phyloP scores from a whole-genome alignment of 2,113 vertebrate genomes.

The Typhlomys cinereus region DNA sequence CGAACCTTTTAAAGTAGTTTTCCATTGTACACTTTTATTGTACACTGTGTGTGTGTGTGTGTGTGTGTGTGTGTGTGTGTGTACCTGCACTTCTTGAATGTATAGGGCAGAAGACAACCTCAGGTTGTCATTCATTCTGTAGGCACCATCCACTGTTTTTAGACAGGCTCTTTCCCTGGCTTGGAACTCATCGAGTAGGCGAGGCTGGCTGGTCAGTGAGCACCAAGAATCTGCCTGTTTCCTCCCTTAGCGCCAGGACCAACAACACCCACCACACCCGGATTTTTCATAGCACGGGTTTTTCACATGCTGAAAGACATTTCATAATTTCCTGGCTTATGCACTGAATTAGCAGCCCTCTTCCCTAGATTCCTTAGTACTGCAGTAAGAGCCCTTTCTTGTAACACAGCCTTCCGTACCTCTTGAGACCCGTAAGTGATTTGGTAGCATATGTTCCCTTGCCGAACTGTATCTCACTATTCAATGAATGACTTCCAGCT shows the following conservation, averaged over 20 bases:
- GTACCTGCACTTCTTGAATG: neutral
- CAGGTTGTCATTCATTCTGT: neutral
- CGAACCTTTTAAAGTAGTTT: slow-evolving; percentile 82
- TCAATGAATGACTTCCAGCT: slow-evolving; percentile 91
- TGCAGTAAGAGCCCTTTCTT: slow-evolving; percentile 91
- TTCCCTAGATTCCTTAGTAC: slow-evolving; percentile 91
- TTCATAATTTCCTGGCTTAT: slow-evolving; percentile 89
- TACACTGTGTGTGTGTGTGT: neutral
- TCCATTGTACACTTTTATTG: too few relatives aligned
- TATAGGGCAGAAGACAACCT: neutral
- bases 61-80: neutral
- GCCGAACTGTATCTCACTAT: slow-evolving; percentile 92
- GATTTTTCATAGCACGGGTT: slow-evolving; percentile 87
- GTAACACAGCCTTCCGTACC: slow-evolving; percentile 93
- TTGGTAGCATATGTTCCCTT: slow-evolving; percentile 91
- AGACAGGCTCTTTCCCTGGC: neutral
- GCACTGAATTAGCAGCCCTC: slow-evolving; percentile 90
- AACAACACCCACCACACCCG: neutral
- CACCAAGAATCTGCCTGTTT: neutral
- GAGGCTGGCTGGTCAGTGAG: neutral
- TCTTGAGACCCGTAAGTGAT: slow-evolving; percentile 85
- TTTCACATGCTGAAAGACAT: slow-evolving; percentile 91
- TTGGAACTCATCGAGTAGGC: neutral
- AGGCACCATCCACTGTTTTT: neutral
- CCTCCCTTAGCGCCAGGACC: slow-evolving; percentile 28